Conservation (phyloP, 2,113 vertebrate genomes). For the Herpailurus yagouaroundi region DNA sequence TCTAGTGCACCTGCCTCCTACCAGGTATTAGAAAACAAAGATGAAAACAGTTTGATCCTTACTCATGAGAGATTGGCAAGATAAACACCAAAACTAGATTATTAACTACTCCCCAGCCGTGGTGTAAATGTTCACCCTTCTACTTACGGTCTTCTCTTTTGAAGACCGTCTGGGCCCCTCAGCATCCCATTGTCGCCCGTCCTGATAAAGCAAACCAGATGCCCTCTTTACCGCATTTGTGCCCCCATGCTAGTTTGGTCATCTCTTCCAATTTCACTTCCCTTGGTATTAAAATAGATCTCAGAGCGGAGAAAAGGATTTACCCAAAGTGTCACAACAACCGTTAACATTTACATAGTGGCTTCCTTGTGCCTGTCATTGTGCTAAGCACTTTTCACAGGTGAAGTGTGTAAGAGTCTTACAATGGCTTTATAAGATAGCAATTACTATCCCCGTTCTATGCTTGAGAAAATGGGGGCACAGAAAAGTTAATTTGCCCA, state of each 20-base stretch:
- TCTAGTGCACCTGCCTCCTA: not conserved
- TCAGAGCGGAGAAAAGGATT: conserved; percentile 19
- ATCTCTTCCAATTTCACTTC: not conserved
- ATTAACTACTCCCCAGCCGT: not conserved
- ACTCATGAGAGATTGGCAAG: not conserved
- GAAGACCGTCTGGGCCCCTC: not conserved
- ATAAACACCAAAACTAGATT: not conserved
- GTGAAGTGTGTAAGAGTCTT: not conserved
- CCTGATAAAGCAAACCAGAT: not conserved
- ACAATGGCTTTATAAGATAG: not conserved
- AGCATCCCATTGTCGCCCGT: not conserved
- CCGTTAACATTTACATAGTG: not conserved
- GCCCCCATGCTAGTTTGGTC: not conserved
- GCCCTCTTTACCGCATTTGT: not conserved
- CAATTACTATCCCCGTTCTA: not conserved
- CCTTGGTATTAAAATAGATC: not conserved
- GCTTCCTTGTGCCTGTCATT: not conserved
- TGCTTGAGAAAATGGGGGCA: not conserved
- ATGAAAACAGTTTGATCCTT: not conserved
- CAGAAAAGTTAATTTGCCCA: not conserved
- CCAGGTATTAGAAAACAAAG: not conserved
- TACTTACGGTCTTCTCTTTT: not conserved
- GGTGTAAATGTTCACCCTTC: not conserved
- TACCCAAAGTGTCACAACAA: not conserved
- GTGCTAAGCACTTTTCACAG: not conserved